phyloP scores from a whole-genome alignment of 2,888 invertebrate genomes.

The Chirona hameri region DNA sequence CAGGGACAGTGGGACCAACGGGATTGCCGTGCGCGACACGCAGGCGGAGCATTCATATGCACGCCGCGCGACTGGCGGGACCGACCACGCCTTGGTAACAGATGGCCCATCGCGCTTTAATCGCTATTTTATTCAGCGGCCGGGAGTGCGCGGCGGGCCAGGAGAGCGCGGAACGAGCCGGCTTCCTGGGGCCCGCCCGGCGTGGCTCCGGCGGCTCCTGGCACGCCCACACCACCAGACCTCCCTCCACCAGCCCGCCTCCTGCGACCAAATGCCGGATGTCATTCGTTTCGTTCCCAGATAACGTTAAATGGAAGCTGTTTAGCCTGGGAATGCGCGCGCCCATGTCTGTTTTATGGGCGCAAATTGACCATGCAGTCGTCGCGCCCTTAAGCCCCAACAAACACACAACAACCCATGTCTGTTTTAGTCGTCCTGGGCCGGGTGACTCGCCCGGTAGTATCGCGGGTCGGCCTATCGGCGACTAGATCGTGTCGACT shows the following conservation, averaged over 20 bases:
- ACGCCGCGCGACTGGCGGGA: not conserved
- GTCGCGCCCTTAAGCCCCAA: no score
- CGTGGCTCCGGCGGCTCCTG: not conserved
- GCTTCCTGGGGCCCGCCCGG: not conserved
- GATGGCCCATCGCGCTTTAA: conserved; percentile 2
- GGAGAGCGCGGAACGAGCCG: not conserved
- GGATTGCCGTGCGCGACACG: no score
- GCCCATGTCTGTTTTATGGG: no score
- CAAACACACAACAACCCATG: no score
- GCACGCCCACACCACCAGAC: not conserved
- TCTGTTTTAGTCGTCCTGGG: no score
- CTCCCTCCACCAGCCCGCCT: no score
- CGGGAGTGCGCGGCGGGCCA: not conserved
- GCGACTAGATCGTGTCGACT: no score
- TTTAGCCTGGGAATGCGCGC: not conserved
- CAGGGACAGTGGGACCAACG: no score
- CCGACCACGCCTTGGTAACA: not conserved
- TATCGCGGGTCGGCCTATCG: not conserved
- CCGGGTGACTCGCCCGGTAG: no score
- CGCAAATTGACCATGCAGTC: no score
- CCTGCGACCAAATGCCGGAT: no score
- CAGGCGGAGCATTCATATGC: not conserved
- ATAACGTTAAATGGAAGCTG: conserved; percentile 1
- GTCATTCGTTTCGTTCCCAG: not conserved
- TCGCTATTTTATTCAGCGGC: conserved; percentile 6